Evolutionary conservation across 2,113 vertebrate species (phyloP).

Genomic region (Salvelinus namaycush): DNA sequence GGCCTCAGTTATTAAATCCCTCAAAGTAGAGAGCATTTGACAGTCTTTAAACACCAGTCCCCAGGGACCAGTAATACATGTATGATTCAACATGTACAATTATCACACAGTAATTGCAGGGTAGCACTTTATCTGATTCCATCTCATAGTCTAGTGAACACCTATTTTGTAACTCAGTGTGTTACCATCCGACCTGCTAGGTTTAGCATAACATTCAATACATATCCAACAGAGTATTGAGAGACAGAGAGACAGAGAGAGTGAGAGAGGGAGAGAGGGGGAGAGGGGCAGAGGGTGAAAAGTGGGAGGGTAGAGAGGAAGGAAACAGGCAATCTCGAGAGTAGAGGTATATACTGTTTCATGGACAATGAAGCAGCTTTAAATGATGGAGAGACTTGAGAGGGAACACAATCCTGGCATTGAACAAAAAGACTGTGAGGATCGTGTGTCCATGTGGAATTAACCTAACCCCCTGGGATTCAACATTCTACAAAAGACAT

Average conservation of each 20-base stretch:
- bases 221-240: neutral
- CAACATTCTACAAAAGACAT: neutral
- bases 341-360: conserved; percentile 17
- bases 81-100: conserved; percentile 10
- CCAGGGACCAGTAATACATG: conserved; percentile 25
- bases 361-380: conserved; percentile 25
- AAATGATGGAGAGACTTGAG: conserved; percentile 26
- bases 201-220: neutral
- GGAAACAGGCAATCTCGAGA: conserved; percentile 6
- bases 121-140: neutral
- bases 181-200: neutral
- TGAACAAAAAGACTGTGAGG: conserved; percentile 5
- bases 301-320: neutral
- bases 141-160: conserved; percentile 15
- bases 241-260: neutral
- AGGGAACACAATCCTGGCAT: conserved; percentile 12
- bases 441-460: conserved; percentile 17
- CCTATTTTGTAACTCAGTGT: conserved; percentile 4
- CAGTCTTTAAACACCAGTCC: conserved; percentile 22
- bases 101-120: conserved; percentile 31
- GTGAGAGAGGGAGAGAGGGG: neutral
- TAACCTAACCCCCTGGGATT: conserved; percentile 6
- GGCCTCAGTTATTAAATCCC: conserved; percentile 22
- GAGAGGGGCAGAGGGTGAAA: too few species aligned
- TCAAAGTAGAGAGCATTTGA: conserved; percentile 13